Evolutionary conservation across 2,113 vertebrate genomes (phyloP).

Genomic region (Notothenia coriiceps): DNA sequence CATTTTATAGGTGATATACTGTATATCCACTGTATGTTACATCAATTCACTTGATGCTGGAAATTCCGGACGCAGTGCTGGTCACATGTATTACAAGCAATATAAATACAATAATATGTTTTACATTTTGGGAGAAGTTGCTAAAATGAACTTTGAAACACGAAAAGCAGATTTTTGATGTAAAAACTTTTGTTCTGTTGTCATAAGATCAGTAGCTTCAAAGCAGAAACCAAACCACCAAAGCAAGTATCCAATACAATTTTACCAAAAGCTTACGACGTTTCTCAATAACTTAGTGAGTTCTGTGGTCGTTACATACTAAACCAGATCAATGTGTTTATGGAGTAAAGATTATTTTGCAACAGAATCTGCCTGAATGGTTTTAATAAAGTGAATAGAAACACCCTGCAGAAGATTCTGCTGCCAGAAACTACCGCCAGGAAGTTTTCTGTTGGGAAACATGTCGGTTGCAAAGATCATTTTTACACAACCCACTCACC

Average conservation of each 20-base stretch:
- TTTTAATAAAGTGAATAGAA: constrained; percentile 42
- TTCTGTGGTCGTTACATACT: constrained; percentile 31
- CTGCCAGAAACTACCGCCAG: constrained; percentile 49
- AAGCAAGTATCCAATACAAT: not conserved
- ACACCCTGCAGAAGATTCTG: constrained; percentile 30
- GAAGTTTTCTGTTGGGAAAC: constrained; percentile 66
- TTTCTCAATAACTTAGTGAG: constrained; percentile 1
- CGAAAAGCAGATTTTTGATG: not conserved
- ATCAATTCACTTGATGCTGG: not conserved
- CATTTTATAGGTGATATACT: not conserved
- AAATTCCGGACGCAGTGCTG: not conserved
- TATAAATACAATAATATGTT: not conserved
- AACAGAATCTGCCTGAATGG: constrained; percentile 44
- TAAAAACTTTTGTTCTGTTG: not conserved
- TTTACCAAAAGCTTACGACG: constrained; percentile 17
- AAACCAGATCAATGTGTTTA: constrained; percentile 43
- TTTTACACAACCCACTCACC: constrained; percentile 64
- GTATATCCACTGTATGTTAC: not conserved
- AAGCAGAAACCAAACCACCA: constrained; percentile 10
- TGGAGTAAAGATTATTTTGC: constrained; percentile 26
- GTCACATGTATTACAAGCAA: not conserved
- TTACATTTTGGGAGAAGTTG: not conserved
- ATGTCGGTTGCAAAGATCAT: constrained; percentile 59
- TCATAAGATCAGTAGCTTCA: constrained; percentile 31
- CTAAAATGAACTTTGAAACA: constrained; percentile 17